phyloP scores from a whole-genome alignment of 2,113 vertebrate species.

The Penelope pileata region DNA sequence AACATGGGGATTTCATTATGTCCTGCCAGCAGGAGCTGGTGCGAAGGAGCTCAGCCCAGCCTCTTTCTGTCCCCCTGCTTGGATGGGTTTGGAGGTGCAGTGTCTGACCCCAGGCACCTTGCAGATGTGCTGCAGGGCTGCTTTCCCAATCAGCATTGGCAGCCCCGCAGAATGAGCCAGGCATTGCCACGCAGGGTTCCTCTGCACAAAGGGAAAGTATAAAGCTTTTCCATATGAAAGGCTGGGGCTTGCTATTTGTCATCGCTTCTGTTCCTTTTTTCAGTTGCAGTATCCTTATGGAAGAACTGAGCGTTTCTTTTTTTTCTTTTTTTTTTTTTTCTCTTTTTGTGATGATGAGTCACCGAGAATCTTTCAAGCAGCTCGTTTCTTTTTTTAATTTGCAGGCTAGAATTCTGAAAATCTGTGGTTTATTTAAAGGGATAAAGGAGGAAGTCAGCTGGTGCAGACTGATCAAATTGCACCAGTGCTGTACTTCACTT shows the following conservation, averaged over 20 bases:
- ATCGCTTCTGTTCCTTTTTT: background rate
- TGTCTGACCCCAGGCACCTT: background rate
- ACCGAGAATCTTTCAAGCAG: background rate
- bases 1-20: background rate
- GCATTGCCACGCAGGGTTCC: accelerated
- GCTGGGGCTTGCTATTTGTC: background rate
- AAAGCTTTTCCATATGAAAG: background rate
- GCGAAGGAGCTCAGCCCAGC: background rate
- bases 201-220: background rate
- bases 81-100: background rate
- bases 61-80: background rate
- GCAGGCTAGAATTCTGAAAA: background rate
- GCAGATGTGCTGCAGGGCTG: background rate
- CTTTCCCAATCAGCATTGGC: accelerated
- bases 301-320: background rate
- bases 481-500: background rate
- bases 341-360: no score
- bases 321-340: background rate
- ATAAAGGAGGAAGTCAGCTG: background rate
- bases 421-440: background rate
- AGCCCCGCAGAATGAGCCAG: background rate
- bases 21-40: background rate
- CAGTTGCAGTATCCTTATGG: background rate
- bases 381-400: background rate
- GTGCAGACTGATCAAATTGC: background rate